phyloP scores from a whole-genome alignment of 2,113 vertebrate genomes.

The Macaca mulatta region DNA sequence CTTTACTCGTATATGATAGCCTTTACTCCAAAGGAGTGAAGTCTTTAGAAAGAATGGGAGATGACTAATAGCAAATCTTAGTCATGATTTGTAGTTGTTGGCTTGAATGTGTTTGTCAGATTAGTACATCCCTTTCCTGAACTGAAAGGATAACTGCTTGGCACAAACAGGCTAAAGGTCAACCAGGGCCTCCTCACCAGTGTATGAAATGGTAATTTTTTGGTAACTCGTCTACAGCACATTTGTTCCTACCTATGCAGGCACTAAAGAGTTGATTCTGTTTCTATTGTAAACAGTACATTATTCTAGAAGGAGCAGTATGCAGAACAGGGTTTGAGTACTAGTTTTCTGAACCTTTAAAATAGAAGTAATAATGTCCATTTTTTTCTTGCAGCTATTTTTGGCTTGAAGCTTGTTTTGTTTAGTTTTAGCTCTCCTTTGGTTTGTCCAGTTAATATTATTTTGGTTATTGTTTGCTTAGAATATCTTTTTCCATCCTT shows the following conservation, averaged over 20 bases:
- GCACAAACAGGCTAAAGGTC: not conserved
- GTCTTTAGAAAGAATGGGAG: not conserved
- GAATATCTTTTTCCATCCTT: not conserved
- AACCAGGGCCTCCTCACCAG: not conserved
- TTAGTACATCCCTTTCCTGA: not conserved
- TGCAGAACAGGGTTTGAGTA: not conserved
- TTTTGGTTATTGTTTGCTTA: not conserved
- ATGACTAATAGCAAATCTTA: not conserved
- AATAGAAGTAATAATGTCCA: not conserved
- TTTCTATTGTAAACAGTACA: not conserved
- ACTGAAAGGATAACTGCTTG: not conserved
- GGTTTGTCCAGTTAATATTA: not conserved
- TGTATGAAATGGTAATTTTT: not conserved
- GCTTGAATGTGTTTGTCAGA: not conserved
- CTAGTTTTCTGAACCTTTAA: not conserved
- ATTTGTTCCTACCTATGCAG: not conserved
- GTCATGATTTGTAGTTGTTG: not conserved
- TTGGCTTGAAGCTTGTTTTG: not conserved
- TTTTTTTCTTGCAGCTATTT: not conserved
- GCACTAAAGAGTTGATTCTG: not conserved
- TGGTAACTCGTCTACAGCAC: not conserved
- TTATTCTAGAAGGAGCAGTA: not conserved
- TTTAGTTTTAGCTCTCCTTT: not conserved
- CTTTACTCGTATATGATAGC: not conserved
- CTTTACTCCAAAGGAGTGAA: not conserved